Evolutionary conservation across 2,888 invertebrate species (phyloP).

Genomic region (Drosophila tanythrix): DNA sequence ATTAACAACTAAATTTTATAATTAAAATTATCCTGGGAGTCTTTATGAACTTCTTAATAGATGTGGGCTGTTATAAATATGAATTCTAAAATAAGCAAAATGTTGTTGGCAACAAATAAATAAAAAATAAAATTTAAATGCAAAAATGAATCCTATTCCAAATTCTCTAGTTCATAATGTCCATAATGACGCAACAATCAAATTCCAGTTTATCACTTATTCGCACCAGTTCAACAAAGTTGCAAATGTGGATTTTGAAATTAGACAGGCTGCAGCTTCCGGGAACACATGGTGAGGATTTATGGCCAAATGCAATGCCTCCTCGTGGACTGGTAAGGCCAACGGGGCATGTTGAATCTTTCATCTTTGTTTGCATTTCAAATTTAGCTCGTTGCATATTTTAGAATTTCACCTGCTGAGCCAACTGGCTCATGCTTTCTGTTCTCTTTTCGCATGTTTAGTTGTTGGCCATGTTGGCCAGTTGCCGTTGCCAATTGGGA

Average conservation of each 20-base stretch:
- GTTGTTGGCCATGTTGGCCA: conserved; percentile 38
- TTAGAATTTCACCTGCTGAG: conserved; percentile 53
- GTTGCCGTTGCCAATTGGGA: conserved; percentile 48
- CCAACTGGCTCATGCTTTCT: not conserved
- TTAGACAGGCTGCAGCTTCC: conserved; percentile 15
- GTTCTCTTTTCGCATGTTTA: conserved; percentile 17
- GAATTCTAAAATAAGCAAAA: not conserved
- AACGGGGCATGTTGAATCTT: conserved; percentile 29
- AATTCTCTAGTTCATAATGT: not conserved
- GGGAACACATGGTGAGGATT: conserved; percentile 7
- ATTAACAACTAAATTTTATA: not conserved
- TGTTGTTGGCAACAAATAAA: not conserved
- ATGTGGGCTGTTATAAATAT: not conserved
- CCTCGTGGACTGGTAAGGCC: conserved; percentile 7
- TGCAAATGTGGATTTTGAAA: conserved; percentile 1
- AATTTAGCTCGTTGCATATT: conserved; percentile 72
- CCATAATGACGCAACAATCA: not conserved
- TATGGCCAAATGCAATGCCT: not conserved
- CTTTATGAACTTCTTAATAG: no score
- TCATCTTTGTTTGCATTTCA: conserved; percentile 73
- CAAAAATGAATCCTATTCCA: not conserved
- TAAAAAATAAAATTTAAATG: not conserved
- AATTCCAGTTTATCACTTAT: not conserved
- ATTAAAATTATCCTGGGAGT: no score
- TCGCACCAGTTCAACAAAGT: not conserved